Percentiles rank a stretch among this genome's conserved stretches.
Conservation (phyloP, 2,113 vertebrate genomes). For the Sinocyclocheilus grahami region DNA sequence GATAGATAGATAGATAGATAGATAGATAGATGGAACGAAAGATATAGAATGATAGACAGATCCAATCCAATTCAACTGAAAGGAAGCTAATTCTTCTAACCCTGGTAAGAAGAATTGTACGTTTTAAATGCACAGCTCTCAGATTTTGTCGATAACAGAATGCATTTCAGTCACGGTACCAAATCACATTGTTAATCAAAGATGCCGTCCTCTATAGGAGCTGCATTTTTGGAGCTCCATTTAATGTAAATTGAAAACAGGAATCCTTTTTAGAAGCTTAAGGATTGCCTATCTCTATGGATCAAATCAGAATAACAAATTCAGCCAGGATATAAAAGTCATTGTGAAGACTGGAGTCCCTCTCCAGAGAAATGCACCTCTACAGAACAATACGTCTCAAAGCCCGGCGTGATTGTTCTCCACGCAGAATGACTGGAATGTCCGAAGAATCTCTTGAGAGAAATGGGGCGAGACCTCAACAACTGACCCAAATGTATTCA, state of each 20-base stretch:
- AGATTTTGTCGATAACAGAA: neutral
- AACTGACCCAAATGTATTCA: conserved; percentile 40
- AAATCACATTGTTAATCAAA: neutral
- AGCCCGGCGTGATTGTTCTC: conserved; percentile 42
- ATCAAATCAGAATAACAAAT: conserved; percentile 60
- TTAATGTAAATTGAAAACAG: conserved; percentile 58
- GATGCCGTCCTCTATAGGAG: conserved; percentile 60
- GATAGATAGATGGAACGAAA: too few species aligned
- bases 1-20: neutral
- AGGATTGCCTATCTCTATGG: conserved; percentile 58
- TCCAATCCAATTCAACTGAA: neutral
- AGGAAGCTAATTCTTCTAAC: neutral
- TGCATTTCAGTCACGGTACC: neutral
- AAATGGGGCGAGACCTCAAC: conserved; percentile 38
- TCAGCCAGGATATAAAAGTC: conserved; percentile 57
- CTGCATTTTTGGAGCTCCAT: conserved; percentile 55
- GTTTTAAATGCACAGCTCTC: neutral
- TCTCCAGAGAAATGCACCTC: conserved; percentile 13
- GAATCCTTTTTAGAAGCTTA: conserved; percentile 53
- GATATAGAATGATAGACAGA: too few species aligned
- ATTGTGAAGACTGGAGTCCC: conserved; percentile 46
- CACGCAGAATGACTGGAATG: conserved; percentile 53
- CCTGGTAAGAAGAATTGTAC: neutral
- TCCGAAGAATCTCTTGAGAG: conserved; percentile 52
- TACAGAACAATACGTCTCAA: conserved; percentile 43